Evolutionary conservation across 2,113 vertebrate species (phyloP).

Genomic region (Lipophrys pholis): DNA sequence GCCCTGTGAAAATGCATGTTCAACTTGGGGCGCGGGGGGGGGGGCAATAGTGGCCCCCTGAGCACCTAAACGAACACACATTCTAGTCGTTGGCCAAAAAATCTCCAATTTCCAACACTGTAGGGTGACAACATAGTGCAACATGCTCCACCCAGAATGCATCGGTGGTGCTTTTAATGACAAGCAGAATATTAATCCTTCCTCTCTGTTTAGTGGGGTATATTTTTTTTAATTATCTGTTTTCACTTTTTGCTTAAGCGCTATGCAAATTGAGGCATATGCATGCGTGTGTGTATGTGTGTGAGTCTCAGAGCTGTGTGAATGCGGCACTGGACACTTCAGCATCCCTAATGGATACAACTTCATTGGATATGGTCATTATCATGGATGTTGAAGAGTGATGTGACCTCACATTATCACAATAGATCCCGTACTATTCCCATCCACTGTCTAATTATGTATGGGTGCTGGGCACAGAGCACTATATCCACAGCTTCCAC

Average conservation of each 20-base stretch:
- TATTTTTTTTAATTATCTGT: conserved; percentile 67
- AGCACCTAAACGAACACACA: conserved; percentile 80
- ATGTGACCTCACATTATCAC: conserved; percentile 80
- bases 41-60: conserved; percentile 59
- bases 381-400: conserved; percentile 75
- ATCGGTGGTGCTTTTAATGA: conserved; percentile 69
- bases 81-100: conserved; percentile 64
- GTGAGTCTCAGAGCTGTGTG: conserved; percentile 67
- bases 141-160: conserved; percentile 62
- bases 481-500: conserved; percentile 44
- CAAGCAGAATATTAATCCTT: conserved; percentile 73
- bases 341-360: conserved; percentile 79
- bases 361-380: conserved; percentile 79
- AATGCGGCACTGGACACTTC: conserved; percentile 76
- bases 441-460: conserved; percentile 71
- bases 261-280: conserved; percentile 72
- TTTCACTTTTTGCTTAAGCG: conserved; percentile 64
- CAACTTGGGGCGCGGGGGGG: conserved; percentile 53
- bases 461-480: conserved; percentile 54
- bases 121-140: conserved; percentile 66
- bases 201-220: conserved; percentile 52
- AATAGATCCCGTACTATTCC: conserved; percentile 72
- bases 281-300: conserved; percentile 44
- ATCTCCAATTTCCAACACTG: conserved; percentile 67
- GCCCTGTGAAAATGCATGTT: conserved; percentile 57